These are phyloP conservation scores for Pseudeuparius sepicola DNA, from an alignment of 2,888 invertebrate genomes.

Conservation along the genomic window DNA sequence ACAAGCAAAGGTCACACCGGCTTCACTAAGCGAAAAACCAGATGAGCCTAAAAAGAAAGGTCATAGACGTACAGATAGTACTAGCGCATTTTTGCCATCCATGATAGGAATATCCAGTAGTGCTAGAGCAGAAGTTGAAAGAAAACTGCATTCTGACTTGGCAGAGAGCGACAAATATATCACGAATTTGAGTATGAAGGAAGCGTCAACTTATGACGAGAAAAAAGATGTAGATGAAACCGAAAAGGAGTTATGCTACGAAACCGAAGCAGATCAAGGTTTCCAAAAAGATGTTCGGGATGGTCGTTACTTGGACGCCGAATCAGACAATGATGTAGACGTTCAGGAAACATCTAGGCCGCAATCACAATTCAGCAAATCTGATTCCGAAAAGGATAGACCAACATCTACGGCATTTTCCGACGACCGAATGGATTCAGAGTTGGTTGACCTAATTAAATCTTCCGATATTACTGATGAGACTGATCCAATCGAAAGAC, in stretches of 20 bases:
- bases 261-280: slow-evolving; percentile 37
- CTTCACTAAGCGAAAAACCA: no score
- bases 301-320: slow-evolving; percentile 34
- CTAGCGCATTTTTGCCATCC: slow-evolving; percentile 34
- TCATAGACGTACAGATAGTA: slow-evolving; percentile 48
- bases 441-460: slow-evolving; percentile 36
- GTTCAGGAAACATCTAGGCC: slow-evolving; percentile 25
- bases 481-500: slow-evolving; percentile 43
- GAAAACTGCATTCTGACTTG: slow-evolving; percentile 30
- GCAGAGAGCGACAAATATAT: slow-evolving; percentile 37
- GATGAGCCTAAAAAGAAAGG: slow-evolving; percentile 40
- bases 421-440: slow-evolving; percentile 36
- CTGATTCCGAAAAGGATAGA: slow-evolving; percentile 35
- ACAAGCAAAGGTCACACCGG: slow-evolving; percentile 15
- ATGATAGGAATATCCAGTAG: slow-evolving; percentile 25
- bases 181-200: slow-evolving; percentile 36
- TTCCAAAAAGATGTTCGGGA: slow-evolving; percentile 37
- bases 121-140: slow-evolving; percentile 25
- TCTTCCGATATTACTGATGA: slow-evolving; percentile 35
- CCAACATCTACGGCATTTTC: slow-evolving; percentile 36
- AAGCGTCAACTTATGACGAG: slow-evolving; percentile 37
- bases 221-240: slow-evolving; percentile 40
- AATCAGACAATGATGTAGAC: slow-evolving; percentile 28
- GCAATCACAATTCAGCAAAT: slow-evolving; percentile 34
- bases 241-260: slow-evolving; percentile 38